Percentiles rank a stretch among this genome's conserved stretches.
Evolutionary conservation across 2,113 vertebrate species (phyloP).

Genomic region (Rhinopomastus cyanomelas): DNA sequence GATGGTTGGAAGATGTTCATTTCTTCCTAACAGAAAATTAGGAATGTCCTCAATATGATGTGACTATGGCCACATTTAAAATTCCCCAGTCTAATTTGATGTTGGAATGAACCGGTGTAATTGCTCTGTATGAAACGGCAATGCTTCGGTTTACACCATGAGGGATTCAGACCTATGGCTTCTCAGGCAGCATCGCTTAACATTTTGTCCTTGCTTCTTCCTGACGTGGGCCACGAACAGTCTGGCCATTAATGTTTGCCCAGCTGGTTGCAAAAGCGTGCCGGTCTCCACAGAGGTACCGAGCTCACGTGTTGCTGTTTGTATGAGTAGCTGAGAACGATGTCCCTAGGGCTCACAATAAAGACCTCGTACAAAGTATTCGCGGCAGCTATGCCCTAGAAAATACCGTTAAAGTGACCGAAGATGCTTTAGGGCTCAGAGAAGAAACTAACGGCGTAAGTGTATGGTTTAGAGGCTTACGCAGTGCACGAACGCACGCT

Average conservation of each 20-base stretch:
- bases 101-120: neutral
- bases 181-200: neutral
- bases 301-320: neutral
- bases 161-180: neutral
- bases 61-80: neutral
- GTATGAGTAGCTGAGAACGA: neutral
- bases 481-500: fast-evolving
- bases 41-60: neutral
- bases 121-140: neutral
- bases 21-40: neutral
- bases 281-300: too few species aligned
- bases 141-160: fast-evolving
- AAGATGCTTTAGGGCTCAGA: neutral
- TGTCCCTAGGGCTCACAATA: neutral
- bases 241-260: fast-evolving
- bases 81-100: neutral
- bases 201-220: neutral
- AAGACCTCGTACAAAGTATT: neutral
- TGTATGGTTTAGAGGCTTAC: fast-evolving
- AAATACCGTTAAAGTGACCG: fast-evolving
- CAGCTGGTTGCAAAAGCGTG: neutral
- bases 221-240: neutral
- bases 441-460: neutral
- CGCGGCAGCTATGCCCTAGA: fast-evolving
- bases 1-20: neutral